These are phyloP conservation scores for Fregetta grallaria DNA, from an alignment of 2,113 vertebrate species.

Conservation along the genomic window DNA sequence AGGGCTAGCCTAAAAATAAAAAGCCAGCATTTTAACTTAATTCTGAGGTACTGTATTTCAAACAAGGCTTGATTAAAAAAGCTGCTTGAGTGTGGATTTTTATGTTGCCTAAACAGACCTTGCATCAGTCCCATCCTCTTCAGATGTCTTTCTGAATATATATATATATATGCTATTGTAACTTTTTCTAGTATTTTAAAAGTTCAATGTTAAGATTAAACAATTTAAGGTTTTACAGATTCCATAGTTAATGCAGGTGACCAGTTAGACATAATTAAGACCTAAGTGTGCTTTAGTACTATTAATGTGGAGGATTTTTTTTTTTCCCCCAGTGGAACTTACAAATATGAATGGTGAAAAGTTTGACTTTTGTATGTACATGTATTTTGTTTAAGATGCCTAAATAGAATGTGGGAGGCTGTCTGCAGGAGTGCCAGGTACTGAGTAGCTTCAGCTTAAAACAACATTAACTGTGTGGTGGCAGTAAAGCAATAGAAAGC, in stretches of 20 bases:
- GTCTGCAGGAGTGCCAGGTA: background rate
- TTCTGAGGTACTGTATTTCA: background rate
- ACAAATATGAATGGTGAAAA: background rate
- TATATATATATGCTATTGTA: background rate
- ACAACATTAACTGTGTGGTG: too few species aligned
- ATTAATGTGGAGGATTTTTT: background rate
- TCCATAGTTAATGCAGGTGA: background rate
- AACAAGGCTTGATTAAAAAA: background rate
- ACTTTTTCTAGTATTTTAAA: background rate
- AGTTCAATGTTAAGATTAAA: background rate
- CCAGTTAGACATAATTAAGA: background rate
- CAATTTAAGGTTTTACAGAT: background rate
- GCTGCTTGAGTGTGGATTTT: background rate
- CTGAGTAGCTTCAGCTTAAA: background rate
- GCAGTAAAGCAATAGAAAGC: background rate
- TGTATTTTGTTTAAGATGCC: background rate
- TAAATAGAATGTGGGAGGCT: rapidly evolving
- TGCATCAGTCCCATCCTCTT: background rate
- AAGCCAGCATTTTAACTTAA: background rate
- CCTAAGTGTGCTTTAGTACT: background rate
- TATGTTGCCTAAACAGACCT: background rate
- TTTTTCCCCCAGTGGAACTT: background rate
- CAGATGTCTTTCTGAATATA: background rate
- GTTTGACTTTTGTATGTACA: background rate
- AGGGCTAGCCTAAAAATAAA: background rate